Evolutionary conservation across 2,797 vertebrate species (phyloP).

Genomic region (Echeneis naucrates): DNA sequence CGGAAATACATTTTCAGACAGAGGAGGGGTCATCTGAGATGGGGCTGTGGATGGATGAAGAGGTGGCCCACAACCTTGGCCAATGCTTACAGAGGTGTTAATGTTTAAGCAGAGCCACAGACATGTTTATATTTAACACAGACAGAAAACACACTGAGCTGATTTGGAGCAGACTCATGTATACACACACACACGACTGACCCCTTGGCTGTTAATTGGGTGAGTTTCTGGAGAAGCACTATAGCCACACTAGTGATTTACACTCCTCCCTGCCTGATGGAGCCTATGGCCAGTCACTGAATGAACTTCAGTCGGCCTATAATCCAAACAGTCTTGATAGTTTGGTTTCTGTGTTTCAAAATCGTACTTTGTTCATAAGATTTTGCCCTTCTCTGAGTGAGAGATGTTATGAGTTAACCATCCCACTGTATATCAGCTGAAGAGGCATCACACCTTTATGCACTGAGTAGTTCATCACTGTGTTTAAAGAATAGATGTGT

Average conservation of each 20-base stretch:
- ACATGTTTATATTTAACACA: slow-evolving; percentile 54
- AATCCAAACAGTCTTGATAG: background rate
- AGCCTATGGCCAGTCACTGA: background rate
- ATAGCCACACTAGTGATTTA: background rate
- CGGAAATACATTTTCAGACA: background rate
- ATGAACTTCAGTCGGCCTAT: background rate
- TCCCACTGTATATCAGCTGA: slow-evolving; percentile 7
- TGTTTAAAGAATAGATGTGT: slow-evolving; percentile 5
- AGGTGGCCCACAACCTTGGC: slow-evolving; percentile 63
- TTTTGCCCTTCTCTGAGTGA: background rate
- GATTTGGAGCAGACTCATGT: slow-evolving; percentile 26
- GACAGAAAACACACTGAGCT: slow-evolving; percentile 46
- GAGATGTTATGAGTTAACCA: background rate
- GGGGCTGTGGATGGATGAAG: slow-evolving; percentile 16
- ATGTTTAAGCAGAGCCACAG: slow-evolving; percentile 73
- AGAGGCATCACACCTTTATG: background rate
- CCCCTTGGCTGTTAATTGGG: slow-evolving; percentile 30
- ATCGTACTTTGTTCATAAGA: background rate
- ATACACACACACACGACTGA: slow-evolving; percentile 17
- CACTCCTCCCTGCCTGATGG: background rate
- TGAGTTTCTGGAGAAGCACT: slow-evolving; percentile 2
- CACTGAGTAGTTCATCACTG: background rate
- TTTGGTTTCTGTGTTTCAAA: slow-evolving; percentile 1
- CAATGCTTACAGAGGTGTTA: slow-evolving; percentile 70
- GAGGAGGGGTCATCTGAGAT: background rate